phyloP scores from a whole-genome alignment of 2,888 invertebrate genomes.

The Formica aserva region DNA sequence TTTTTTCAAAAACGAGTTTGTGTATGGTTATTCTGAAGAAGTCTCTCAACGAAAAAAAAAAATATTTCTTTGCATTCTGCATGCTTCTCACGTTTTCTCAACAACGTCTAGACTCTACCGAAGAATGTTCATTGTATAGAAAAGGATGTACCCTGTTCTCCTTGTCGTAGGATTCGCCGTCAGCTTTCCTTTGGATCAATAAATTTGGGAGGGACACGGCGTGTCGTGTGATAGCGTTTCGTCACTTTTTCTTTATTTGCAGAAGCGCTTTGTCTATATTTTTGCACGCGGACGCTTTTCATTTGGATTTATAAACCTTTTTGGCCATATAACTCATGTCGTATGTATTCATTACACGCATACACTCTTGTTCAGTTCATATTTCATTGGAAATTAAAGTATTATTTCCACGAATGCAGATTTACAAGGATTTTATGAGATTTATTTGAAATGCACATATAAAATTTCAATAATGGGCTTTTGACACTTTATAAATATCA shows the following conservation, averaged over 20 bases:
- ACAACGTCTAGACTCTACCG: not conserved
- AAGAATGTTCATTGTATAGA: not conserved
- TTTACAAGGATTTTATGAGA: not conserved
- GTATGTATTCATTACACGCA: not conserved
- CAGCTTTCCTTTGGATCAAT: slow-evolving; percentile 31
- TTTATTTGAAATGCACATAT: not conserved
- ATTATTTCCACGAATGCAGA: not conserved
- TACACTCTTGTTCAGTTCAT: not conserved
- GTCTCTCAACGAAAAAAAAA: not conserved
- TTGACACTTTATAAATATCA: not conserved
- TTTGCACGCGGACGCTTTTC: slow-evolving; percentile 16
- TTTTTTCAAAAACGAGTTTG: not conserved
- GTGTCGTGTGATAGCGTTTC: slow-evolving; percentile 29
- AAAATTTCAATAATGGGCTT: not conserved
- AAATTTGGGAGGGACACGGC: slow-evolving; percentile 41
- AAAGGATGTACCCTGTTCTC: slow-evolving; percentile 2
- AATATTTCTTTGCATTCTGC: not conserved
- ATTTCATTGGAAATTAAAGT: slow-evolving; percentile 31
- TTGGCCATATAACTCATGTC: not conserved
- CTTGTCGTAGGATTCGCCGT: slow-evolving; percentile 24
- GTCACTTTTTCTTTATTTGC: slow-evolving; percentile 47
- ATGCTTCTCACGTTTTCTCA: slow-evolving; percentile 28
- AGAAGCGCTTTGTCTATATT: slow-evolving; percentile 38
- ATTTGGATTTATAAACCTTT: slow-evolving; percentile 28
- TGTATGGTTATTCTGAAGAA: not conserved